Percentiles rank a stretch among this genome's conserved stretches.
Conservation (phyloP, 2,797 vertebrate genomes). For the Triplophysa yarkandensis region DNA sequence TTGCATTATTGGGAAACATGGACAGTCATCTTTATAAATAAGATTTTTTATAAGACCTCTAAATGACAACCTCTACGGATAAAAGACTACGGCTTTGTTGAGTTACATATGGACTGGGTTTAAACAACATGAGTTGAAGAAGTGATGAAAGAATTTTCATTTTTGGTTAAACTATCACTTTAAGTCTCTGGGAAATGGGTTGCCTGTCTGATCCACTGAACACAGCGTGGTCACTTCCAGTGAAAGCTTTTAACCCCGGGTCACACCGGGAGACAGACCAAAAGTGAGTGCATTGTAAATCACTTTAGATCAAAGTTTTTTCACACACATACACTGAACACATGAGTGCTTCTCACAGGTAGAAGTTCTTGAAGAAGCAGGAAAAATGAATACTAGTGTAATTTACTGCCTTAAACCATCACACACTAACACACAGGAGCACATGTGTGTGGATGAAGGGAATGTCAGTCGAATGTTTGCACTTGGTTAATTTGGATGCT, state of each 20-base stretch:
- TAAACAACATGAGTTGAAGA: background rate
- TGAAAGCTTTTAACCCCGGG: slow-evolving; percentile 13
- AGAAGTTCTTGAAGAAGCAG: slow-evolving; percentile 15
- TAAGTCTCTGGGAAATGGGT: background rate
- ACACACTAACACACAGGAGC: background rate
- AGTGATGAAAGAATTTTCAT: background rate
- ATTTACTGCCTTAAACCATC: background rate
- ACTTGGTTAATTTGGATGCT: slow-evolving; percentile 22
- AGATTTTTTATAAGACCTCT: background rate
- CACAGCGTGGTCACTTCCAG: background rate
- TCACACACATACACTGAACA: background rate
- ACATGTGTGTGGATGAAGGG: background rate
- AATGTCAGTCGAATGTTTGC: slow-evolving; percentile 25
- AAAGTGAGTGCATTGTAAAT: slow-evolving; percentile 4
- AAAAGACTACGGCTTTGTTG: background rate
- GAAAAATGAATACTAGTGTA: background rate
- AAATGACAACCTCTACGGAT: background rate
- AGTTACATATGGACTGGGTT: slow-evolving; percentile 8
- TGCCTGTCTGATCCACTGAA: background rate
- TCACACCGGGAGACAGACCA: background rate
- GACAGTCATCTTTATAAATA: background rate
- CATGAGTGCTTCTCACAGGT: background rate
- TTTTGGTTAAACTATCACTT: background rate
- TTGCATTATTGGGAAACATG: background rate
- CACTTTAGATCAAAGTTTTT: background rate